phyloP scores from a whole-genome alignment of 2,113 vertebrate genomes.

The Aphelocoma coerulescens region DNA sequence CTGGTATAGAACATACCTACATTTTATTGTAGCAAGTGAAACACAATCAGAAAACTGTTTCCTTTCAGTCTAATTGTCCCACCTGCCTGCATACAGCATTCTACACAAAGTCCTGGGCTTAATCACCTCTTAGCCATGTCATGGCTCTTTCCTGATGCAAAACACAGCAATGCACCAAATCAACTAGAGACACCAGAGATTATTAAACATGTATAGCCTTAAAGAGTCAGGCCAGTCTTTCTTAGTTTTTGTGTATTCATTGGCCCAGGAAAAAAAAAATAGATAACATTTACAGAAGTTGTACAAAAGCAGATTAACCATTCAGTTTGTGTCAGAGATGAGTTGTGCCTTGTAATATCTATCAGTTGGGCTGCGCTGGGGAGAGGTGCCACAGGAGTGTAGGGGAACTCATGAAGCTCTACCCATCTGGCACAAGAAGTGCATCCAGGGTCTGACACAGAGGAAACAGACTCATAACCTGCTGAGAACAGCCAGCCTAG shows the following conservation, averaged over 20 bases:
- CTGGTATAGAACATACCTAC: slow-evolving; percentile 3
- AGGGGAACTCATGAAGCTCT: fast-evolving
- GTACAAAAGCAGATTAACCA: background rate
- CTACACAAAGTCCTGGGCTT: background rate
- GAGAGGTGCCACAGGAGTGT: background rate
- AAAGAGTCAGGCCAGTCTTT: background rate
- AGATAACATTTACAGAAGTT: background rate
- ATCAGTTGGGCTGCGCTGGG: background rate
- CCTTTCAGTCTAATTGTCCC: background rate
- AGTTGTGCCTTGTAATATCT: background rate
- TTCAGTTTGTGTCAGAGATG: background rate
- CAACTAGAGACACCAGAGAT: background rate
- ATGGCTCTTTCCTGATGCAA: background rate
- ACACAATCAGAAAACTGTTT: background rate
- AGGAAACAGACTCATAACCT: background rate
- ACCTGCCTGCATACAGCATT: background rate
- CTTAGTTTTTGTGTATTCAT: background rate
- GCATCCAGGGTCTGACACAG: fast-evolving
- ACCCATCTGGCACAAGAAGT: background rate
- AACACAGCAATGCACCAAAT: background rate
- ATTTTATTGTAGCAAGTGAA: slow-evolving; percentile 10
- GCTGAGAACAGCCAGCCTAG: background rate
- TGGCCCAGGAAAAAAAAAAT: background rate
- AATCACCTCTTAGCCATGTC: background rate
- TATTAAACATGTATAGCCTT: background rate